Base-by-base conservation (phyloP, 2,888 invertebrate genomes). In the Chloromyia formosa region DNA sequence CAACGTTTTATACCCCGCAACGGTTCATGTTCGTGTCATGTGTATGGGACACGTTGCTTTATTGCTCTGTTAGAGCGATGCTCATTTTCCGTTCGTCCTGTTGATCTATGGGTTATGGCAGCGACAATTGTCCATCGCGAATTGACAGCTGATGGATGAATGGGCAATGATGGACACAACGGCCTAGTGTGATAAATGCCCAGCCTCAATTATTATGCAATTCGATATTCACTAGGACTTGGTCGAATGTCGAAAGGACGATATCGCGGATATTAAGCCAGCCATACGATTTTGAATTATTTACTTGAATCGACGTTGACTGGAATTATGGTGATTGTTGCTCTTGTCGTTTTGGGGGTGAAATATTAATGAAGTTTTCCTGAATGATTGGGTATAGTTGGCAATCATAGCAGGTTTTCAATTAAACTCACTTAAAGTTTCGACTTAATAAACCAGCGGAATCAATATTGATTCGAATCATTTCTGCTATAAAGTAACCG, bases 81-180 rank as follows among this genome's bases (percentile, higher is more conserved):
- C 69, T 69, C 69, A 69, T 69, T 69, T 68, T 69, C 69, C 54
- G 54, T 9, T 56, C 16, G 49, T 49, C 69, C 69, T 73, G 68
- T 73, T 75, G 75, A 75, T 75, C 75, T 73, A 75, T 75, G 68
- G 73, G 60, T 75, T 75, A 75, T 75, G 54, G 68, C 68, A 54
- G 73, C 73, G 75, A 73, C 73, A 73, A 75, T 73, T 75, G 75
- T 73, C 73, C 75, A 61, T 73, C 60, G 66, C 35, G 56, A 69
- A 69, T 69, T 68, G 75, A 73, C 75, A 73, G 68, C 61, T 75
- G 75, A 75, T 73, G 60, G 75, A 75, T 75, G 75, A 73, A 73
- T 73, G 73, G 73, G 18, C 68, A 69, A 75, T 75, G 75, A 73
- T 73, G 60, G 68, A 75, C 68, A 64, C 27, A 68, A 54, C 73